Base-by-base conservation (phyloP, 2,113 vertebrate genomes). In the Micromys minutus region DNA sequence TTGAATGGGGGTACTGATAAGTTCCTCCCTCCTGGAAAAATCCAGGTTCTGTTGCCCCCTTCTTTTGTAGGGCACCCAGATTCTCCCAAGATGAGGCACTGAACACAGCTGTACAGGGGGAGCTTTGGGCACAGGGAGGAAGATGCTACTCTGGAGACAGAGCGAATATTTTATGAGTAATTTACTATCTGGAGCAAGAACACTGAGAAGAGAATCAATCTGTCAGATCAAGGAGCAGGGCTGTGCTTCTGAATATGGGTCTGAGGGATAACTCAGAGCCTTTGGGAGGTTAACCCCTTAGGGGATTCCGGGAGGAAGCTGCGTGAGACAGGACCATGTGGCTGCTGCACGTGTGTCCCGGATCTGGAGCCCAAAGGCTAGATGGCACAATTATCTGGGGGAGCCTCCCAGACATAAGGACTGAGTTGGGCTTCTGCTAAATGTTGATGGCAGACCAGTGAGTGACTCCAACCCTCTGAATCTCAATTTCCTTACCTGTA, bases 171-270 rank as follows among this genome's bases (percentile, higher is more conserved):
- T 98, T 98, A 98, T 98, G 98, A 98, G 98, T 98, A 98, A 98
- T 98, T 98, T 98, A 98, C 98, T 99, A 98, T 98, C 98, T 98
- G 98, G 98, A 98, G 97, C 98, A 95, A 80, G 97, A 98, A 97
- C 96, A 96, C 96, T 96, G 97, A 97, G 97, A 98, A 85, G 97
- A 97, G 98, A 98, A 97, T 24, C 86, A 98, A 97, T 16, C 52
- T 74, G 69, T 59, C 86, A 88, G 97, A 97, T 97, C 95, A 92
- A 87, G 93, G 87, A 3, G 80, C 84, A 55, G 95, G 96, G 96
- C 98, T 98, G 97, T 94, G 98, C 97, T 97, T 98, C 98, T 94
- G 93, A 97, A 97, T 0, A 34, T 22, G 42, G 22, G 12, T 61
- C 87, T 57, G 26, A 92, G 93, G 71, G 65, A 59, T 0, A 42